Evolutionary conservation across 2,113 vertebrate genomes (phyloP), one percentile per base, ranked within the genome.

Genomic region (Triplophysa tibetana): DNA sequence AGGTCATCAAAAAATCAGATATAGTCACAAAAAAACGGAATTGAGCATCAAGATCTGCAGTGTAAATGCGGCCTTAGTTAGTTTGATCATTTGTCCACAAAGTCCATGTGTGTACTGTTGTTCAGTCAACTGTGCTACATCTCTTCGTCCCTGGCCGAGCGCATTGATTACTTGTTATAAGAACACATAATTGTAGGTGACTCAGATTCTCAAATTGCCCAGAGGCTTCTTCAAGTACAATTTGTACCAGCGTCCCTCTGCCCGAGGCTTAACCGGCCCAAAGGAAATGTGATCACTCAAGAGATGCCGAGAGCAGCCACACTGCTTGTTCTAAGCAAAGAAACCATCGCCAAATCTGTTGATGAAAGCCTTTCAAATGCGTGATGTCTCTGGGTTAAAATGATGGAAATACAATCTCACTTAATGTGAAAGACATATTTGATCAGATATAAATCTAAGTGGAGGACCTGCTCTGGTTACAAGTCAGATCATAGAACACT

Each of bases 141-240:
- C 58, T 70, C 26, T 23, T 14, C 52, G 12, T 23, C 67, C 2
- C 23, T 33, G 50, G 63, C 21, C 2, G 52, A 66, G 81, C 38
- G 38, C 78, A 89, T 70, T 84, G 86, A 90, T 88, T 67, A 56
- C 33, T 80, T 68, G 81, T 78, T 87, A 87, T 85, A 80, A 82
- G 82, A 83, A 86, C 85, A 19, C 77, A 78, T 89, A 89, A 89
- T 89, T 89, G 89, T 78, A 50, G 83, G 78, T 54, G 81, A 87
- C 80, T 78, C 16, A 45, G 76, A 64, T 54, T 82, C 77, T 88
- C 82, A 62, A 85, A 87, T 85, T 85, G 86, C 87, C 81, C 85
- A 82, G 23, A 81, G 84, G 81, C 85, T 85, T 88, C 84, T 85
- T 89, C 84, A 87, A 74, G 50, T 82, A 75, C 84, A 86, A 87